Base-by-base conservation (phyloP, 1,140 invertebrate genomes). In the Tigriopus japonicus region DNA sequence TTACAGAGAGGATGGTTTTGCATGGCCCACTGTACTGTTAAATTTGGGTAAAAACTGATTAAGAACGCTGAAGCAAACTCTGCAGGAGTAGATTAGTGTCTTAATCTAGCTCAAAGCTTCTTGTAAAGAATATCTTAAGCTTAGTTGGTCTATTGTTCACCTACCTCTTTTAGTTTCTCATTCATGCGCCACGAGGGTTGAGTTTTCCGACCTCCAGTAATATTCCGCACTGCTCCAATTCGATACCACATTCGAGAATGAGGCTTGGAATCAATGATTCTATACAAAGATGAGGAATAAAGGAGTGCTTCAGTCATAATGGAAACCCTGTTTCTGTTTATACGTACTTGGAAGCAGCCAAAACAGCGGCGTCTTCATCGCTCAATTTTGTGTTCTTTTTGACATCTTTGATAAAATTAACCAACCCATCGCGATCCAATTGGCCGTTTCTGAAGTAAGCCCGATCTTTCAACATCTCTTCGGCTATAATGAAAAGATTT, bases 241-340 rank as follows among this genome's bases (percentile, higher is more conserved):
- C 79, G 70, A 67, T 81, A 81, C 77, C 78, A 81, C 62, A 77
- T 72, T 12, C 76, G 69, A 17, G 71, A 72, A 62, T 80, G 78
- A 1, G 71, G 70, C 62, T 75, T 71, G 21, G 74, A 69, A 64
- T 79, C 73, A 15, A 76, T 70, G 17, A 81, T 54, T 54, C 52
- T 54, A 15, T n/a, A n/a, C 7, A 21, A 17, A n/a, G 24, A 6
- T 2, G 24, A 54, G 24, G 1, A 54, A 54, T n/a, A 54, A 54
- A 54, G 6, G 14, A 28, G 5, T 10, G 45, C 3, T 49, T 6
- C 5, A 17, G n/a, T 49, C 3, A 49, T 10, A 35, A 35, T 35
- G 28, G 9, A 5, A 5, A 35, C 3, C 28, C 28, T 35, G 9
- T 35, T 35, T 35, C n/a, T n/a, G n/a, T n/a, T n/a, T n/a, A n/a